Conservation (phyloP, 2,888 invertebrate species). For the Anoncus sp. region DNA sequence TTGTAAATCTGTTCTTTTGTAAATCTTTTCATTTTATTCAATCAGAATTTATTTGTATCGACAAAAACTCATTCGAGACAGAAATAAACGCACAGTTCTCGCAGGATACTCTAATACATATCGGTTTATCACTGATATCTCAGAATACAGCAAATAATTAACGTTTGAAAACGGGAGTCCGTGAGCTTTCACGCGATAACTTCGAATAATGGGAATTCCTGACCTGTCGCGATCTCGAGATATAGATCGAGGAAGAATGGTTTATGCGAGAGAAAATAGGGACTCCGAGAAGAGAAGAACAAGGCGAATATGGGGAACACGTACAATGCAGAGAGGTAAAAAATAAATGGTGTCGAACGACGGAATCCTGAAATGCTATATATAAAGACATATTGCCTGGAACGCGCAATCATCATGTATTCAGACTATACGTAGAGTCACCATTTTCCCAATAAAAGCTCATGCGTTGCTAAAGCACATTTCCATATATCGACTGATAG, state of each 20-base stretch:
- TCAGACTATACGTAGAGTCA: background rate
- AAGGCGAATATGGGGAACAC: background rate
- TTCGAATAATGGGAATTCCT: conserved; percentile 52
- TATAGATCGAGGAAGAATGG: conserved; percentile 24
- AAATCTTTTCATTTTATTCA: background rate
- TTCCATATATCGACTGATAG: background rate
- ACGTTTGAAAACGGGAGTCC: conserved; percentile 29
- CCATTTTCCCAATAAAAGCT: conserved; percentile 15
- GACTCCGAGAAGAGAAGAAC: conserved; percentile 16
- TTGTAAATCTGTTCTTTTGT: background rate
- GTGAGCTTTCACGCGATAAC: conserved; percentile 36
- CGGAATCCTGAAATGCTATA: conserved; percentile 26
- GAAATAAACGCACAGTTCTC: background rate
- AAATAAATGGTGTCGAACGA: conserved; percentile 48
- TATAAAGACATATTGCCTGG: background rate
- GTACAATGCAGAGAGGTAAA: background rate
- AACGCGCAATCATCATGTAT: background rate
- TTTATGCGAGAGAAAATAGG: conserved; percentile 18
- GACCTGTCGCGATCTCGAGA: conserved; percentile 34
- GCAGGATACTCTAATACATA: background rate
- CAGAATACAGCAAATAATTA: conserved; percentile 42
- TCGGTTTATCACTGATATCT: conserved; percentile 14
- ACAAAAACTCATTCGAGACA: background rate
- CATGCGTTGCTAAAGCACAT: background rate
- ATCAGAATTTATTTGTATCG: background rate